A percentile compares a stretch with the other conserved stretches of the same genome.
Evolutionary conservation across 2,888 invertebrate species (phyloP).

Genomic region (Caenorhabditis sp.): DNA sequence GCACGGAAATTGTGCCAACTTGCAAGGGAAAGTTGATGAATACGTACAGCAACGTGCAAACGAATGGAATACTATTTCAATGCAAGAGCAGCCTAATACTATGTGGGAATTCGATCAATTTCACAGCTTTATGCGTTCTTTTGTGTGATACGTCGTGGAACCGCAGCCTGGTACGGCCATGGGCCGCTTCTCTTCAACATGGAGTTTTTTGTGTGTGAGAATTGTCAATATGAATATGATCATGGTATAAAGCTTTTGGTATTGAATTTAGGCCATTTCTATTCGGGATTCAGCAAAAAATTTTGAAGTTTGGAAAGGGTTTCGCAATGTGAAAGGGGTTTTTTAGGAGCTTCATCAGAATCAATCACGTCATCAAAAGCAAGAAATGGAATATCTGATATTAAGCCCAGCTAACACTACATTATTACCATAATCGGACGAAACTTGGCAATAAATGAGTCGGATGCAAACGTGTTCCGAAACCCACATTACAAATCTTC

Average conservation of each 20-base stretch:
- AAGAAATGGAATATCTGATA: neutral
- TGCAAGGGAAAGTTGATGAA: neutral
- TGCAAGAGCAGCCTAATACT: neutral
- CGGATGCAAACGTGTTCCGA: neutral
- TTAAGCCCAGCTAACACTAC: neutral
- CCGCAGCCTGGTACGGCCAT: slow-evolving; percentile 9
- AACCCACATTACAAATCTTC: neutral
- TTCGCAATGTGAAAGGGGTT: too few relatives aligned
- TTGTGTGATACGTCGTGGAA: slow-evolving; percentile 43
- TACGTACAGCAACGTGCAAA: neutral
- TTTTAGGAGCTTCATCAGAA: too few relatives aligned
- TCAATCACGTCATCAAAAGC: slow-evolving; percentile 28
- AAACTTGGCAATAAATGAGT: slow-evolving; percentile 8
- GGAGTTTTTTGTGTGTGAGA: slow-evolving; percentile 34
- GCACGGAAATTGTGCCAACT: slow-evolving; percentile 43
- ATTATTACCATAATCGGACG: neutral
- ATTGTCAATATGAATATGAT: neutral
- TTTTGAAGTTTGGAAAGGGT: too few relatives aligned
- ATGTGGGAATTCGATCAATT: neutral
- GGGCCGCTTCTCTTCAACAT: slow-evolving; percentile 24
- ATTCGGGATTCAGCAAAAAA: too few relatives aligned
- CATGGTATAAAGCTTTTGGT: too few relatives aligned
- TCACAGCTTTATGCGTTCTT: slow-evolving; percentile 25
- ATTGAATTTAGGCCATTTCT: too few relatives aligned
- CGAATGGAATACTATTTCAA: neutral